Conservation (phyloP, 2,888 invertebrate species). For the Odontocerum albicorne region DNA sequence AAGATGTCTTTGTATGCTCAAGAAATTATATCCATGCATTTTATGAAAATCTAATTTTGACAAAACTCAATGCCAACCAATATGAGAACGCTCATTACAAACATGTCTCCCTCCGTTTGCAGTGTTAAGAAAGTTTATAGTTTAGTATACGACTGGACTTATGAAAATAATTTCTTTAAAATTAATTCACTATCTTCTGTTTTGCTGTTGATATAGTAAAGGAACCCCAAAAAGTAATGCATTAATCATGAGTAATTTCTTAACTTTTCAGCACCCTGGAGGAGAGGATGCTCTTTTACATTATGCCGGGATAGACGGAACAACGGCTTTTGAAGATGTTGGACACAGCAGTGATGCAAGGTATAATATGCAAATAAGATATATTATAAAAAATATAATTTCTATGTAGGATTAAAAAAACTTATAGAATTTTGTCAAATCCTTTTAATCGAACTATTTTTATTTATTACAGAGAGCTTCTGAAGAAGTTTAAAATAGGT, state of each 20-base stretch:
- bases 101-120: too few relatives aligned
- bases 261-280: slow-evolving; percentile 78
- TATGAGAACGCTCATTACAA: too few relatives aligned
- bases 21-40: too few relatives aligned
- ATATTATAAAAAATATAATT: too few relatives aligned
- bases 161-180: neutral
- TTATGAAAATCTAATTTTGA: too few relatives aligned
- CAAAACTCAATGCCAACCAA: too few relatives aligned
- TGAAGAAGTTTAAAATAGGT: slow-evolving; percentile 79
- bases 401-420: too few relatives aligned
- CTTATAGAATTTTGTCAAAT: neutral
- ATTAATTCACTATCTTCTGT: too few relatives aligned
- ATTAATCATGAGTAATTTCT: neutral
- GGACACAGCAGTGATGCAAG: slow-evolving; percentile 88
- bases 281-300: slow-evolving; percentile 82
- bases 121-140: neutral
- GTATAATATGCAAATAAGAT: too few relatives aligned
- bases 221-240: neutral
- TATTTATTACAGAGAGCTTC: slow-evolving; percentile 63
- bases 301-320: slow-evolving; percentile 76
- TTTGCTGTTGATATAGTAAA: too few relatives aligned
- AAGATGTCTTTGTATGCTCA: too few relatives aligned
- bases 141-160: neutral
- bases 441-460: neutral
- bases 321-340: slow-evolving; percentile 91